These are phyloP conservation scores for Epistrophe grossulariae DNA, from an alignment of 2,888 invertebrate species.

Conservation along the genomic window DNA sequence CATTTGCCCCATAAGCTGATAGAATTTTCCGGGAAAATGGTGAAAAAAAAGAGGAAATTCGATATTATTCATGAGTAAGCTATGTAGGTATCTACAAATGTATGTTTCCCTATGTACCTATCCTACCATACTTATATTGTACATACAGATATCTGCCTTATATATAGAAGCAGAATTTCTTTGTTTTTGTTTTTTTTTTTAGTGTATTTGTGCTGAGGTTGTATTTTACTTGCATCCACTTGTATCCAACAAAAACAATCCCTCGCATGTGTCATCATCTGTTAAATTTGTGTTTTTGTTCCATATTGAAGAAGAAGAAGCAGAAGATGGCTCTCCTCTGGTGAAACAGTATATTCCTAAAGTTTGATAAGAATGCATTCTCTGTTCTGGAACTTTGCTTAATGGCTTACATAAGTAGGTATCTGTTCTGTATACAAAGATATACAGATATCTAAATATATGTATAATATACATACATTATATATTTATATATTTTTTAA, in stretches of 20 bases:
- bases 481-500: constrained; percentile 25
- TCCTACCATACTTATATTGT: background rate
- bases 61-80: constrained; percentile 72
- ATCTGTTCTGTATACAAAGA: background rate
- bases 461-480: too few species aligned
- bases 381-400: constrained; percentile 25
- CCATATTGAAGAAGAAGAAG: constrained; percentile 60
- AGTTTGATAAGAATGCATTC: constrained; percentile 54
- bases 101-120: constrained; percentile 16
- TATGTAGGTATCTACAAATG: background rate
- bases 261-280: constrained; percentile 71
- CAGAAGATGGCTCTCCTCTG: constrained; percentile 22
- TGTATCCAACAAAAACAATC: constrained; percentile 48
- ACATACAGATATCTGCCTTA: constrained; percentile 5
- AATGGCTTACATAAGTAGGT: constrained; percentile 27
- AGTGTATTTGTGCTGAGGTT: constrained; percentile 26
- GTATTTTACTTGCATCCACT: constrained; percentile 32
- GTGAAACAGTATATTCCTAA: constrained; percentile 26
- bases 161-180: background rate
- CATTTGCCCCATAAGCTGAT: constrained; percentile 56
- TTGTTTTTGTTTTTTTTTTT: background rate
- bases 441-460: background rate
- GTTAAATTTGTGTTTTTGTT: constrained; percentile 71
- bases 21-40: constrained; percentile 67
- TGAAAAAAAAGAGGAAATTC: constrained; percentile 58